phyloP scores from a whole-genome alignment of 1,140 invertebrate species.

The Drosophila pachea region DNA sequence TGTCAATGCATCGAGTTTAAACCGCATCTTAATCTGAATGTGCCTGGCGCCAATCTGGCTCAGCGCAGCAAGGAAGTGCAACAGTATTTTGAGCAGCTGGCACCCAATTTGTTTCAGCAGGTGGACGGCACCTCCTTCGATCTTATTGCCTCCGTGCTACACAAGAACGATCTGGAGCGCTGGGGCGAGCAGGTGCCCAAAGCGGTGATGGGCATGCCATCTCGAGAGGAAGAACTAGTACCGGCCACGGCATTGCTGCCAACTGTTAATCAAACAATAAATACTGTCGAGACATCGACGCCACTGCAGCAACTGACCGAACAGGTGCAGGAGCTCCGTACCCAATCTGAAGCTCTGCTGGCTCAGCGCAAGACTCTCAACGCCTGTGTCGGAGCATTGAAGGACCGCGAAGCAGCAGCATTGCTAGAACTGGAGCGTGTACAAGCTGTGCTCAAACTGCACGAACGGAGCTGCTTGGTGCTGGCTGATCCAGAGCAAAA shows the following conservation, averaged over 20 bases:
- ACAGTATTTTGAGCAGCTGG: constrained; percentile 60
- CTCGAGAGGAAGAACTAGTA: constrained; percentile 18
- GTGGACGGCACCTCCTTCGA: constrained; percentile 57
- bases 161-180: constrained; percentile 74
- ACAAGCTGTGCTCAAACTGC: constrained; percentile 57
- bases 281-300: neutral
- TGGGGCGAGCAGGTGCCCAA: constrained; percentile 39
- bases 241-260: neutral
- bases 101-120: constrained; percentile 76
- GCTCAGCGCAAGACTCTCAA: constrained; percentile 46
- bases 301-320: constrained; percentile 45
- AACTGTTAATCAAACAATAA: neutral
- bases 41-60: constrained; percentile 49
- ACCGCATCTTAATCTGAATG: constrained; percentile 69
- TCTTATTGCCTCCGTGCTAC: constrained; percentile 72
- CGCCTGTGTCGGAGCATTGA: constrained; percentile 24
- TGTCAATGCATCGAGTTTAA: constrained; percentile 61
- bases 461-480: constrained; percentile 67
- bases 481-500: constrained; percentile 70
- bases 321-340: constrained; percentile 62
- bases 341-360: constrained; percentile 53
- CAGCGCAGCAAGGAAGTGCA: constrained; percentile 52
- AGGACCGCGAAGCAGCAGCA: constrained; percentile 38
- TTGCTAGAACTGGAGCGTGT: constrained; percentile 36
- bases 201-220: neutral